These are phyloP conservation scores for Acanthurus tractus DNA, from an alignment of 2,797 vertebrate species.

Conservation along the genomic window DNA sequence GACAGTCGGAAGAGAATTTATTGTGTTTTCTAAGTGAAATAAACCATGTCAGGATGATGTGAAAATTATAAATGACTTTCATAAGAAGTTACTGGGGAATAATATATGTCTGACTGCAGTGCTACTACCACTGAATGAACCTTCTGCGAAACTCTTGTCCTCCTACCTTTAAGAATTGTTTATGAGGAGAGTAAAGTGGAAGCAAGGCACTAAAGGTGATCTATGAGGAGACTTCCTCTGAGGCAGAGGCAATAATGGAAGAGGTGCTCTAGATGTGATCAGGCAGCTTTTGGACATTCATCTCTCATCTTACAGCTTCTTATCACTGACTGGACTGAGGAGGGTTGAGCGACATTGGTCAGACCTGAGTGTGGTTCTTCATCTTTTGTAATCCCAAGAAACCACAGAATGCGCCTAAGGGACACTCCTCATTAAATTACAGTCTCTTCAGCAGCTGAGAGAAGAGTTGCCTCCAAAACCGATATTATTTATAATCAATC, in stretches of 20 bases:
- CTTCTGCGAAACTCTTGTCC: constrained; percentile 29
- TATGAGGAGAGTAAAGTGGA: constrained; percentile 44
- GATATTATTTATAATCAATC: neutral
- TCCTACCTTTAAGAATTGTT: constrained; percentile 38
- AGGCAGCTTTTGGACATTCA: constrained; percentile 35
- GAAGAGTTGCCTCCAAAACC: neutral
- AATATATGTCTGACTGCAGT: constrained; percentile 39
- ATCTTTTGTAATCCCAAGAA: constrained; percentile 21
- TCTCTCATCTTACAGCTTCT: constrained; percentile 29
- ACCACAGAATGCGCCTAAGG: constrained; percentile 12
- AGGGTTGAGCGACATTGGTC: constrained; percentile 10
- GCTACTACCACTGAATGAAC: constrained; percentile 31
- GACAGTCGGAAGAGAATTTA: constrained; percentile 37
- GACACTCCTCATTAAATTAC: constrained; percentile 27
- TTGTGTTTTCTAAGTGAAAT: constrained; percentile 60
- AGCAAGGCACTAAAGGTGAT: constrained; percentile 50
- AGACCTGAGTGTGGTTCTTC: constrained; percentile 30
- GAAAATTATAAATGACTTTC: constrained; percentile 55
- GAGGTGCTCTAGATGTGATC: constrained; percentile 34
- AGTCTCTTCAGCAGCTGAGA: constrained; percentile 26
- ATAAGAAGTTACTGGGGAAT: constrained; percentile 47
- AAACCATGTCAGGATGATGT: constrained; percentile 48
- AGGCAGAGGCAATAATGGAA: constrained; percentile 31
- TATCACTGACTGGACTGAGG: constrained; percentile 29
- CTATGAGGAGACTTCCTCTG: constrained; percentile 43